Conservation (phyloP, 2,113 vertebrate species). For the Megaleporinus macrocephalus region DNA sequence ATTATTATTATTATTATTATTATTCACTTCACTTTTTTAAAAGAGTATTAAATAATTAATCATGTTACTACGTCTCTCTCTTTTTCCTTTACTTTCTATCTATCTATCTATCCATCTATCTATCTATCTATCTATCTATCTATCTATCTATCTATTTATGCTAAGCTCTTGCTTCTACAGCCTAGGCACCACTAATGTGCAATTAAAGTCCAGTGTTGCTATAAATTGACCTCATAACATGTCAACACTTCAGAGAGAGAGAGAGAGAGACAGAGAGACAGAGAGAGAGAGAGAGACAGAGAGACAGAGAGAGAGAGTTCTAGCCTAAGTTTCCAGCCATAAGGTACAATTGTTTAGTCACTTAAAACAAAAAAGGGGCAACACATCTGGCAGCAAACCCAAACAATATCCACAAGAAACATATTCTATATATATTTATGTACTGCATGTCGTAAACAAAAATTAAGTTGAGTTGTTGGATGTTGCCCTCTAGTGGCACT, state of each 20-base stretch:
- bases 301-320: not conserved
- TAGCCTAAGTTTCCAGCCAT: not conserved
- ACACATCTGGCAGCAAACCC: not conserved
- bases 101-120: slow-evolving; percentile 7
- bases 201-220: not conserved
- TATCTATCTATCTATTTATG: too few relatives aligned
- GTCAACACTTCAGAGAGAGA: slow-evolving; percentile 18
- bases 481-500: slow-evolving; percentile 32
- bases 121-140: slow-evolving; percentile 5
- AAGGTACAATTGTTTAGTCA: slow-evolving; percentile 1
- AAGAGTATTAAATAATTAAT: too few relatives aligned
- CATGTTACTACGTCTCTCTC: too few relatives aligned
- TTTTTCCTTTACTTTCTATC: not conserved
- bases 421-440: not conserved
- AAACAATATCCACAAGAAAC: not conserved
- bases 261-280: not conserved
- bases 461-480: not conserved
- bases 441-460: not conserved
- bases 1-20: too few relatives aligned
- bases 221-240: slow-evolving; percentile 1
- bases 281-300: slow-evolving; percentile 2
- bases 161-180: too few relatives aligned
- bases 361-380: not conserved
- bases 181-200: too few relatives aligned
- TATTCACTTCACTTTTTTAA: too few relatives aligned